A percentile compares a stretch with the other conserved stretches of the same genome.
Evolutionary conservation across 2,113 vertebrate genomes (phyloP).

Genomic region (Nematolebias whitei): DNA sequence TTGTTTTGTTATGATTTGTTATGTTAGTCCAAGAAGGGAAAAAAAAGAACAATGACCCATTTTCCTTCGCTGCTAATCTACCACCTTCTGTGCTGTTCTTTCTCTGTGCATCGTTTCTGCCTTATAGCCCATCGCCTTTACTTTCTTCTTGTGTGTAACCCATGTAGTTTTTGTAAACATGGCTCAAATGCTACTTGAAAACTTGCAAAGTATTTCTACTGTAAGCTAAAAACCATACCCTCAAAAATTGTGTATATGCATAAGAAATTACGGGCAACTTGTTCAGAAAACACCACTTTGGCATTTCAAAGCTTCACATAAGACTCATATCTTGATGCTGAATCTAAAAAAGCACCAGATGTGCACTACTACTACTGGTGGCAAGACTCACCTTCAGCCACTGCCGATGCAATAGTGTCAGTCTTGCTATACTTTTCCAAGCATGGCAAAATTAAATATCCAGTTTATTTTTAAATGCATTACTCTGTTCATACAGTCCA

Average conservation of each 20-base stretch:
- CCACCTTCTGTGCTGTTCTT: not conserved
- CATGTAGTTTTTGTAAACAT: not conserved
- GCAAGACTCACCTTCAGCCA: not conserved
- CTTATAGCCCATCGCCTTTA: not conserved
- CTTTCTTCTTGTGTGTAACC: too few species aligned
- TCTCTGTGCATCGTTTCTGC: conserved; percentile 8
- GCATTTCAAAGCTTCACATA: not conserved
- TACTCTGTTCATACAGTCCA: too few species aligned
- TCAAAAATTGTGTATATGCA: not conserved
- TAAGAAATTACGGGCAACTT: not conserved
- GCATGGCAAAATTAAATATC: not conserved
- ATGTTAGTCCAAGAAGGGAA: too few species aligned
- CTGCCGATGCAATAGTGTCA: not conserved
- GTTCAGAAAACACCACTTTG: not conserved
- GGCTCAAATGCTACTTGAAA: not conserved
- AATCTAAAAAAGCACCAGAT: conserved; percentile 7
- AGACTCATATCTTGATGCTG: conserved; percentile 1
- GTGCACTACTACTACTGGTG: not conserved
- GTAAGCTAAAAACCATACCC: not conserved
- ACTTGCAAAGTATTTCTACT: not conserved
- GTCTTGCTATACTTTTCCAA: not conserved
- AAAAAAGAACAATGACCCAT: conserved; percentile 32
- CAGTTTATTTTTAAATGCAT: not conserved
- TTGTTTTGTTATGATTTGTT: conserved; percentile 6
- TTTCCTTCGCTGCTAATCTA: conserved; percentile 14